Base-by-base conservation (phyloP, 2,797 vertebrate species). In the Lepus oiostolus region DNA sequence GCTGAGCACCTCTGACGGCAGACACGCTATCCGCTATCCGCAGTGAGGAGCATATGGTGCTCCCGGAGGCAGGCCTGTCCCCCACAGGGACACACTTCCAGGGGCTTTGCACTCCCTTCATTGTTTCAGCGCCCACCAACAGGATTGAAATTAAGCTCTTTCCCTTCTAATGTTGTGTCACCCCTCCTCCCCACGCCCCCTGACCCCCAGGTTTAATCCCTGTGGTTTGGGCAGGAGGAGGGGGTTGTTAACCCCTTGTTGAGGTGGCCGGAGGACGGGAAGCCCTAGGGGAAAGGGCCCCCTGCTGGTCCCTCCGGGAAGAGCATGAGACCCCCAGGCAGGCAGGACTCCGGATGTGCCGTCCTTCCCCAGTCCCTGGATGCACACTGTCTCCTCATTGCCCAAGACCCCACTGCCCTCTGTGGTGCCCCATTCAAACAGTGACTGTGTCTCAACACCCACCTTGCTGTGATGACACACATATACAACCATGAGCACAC, bases 301-400 rank as follows among this genome's bases (percentile, higher is more conserved):
- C 83, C 95, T 96, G 88, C 93, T 91, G 96, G 93, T 28, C 91
- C 67, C 1, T 1, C 42, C 1, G 0, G 58, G 94, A 91, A 96
- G 30, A 74, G 85, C 94, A 84, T 7, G 0, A 9, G 7, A 10
- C 38, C 17, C 76, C 22, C 16, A 24, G 72, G 38, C 38, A 42
- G 5, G 14, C 54, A 58, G 54, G 54, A 21, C 4, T 16, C 54
- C 13, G 13, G 54, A 47, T 47, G 42, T 47, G 42, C 42, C 1
- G 42, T 28, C 54, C 17, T 58, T 9, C 10, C 4, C 72, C 10
- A 16, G 4, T 0, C 1, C 28, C 26, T 2, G 0, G 12, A 35
- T 9, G 19, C 52, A 26, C 32, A 24, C 5, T 14, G 19, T 32
- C 35, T 52, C 7, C 28, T 16, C 38, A 1, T 13, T 2, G 5